Evolutionary conservation across 2,797 vertebrate genomes (phyloP).

Genomic region (Anabacerthia variegaticeps): DNA sequence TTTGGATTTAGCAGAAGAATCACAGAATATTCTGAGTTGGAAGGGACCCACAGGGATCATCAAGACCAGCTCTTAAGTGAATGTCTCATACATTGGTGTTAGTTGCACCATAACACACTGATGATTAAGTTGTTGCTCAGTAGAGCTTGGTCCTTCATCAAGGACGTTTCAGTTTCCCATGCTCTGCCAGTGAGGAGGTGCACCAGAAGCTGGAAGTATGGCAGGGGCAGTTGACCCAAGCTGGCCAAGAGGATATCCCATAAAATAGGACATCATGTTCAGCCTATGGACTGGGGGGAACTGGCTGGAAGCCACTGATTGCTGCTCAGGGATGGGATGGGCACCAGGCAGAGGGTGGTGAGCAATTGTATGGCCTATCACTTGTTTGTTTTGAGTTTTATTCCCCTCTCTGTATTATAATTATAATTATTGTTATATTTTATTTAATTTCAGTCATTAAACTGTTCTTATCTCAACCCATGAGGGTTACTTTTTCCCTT

Average conservation of each 20-base stretch:
- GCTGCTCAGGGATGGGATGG: not conserved
- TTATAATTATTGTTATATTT: not conserved
- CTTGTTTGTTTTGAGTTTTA: not conserved
- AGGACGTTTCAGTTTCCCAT: not conserved
- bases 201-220: not conserved
- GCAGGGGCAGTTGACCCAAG: not conserved
- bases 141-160: not conserved
- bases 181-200: not conserved
- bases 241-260: not conserved
- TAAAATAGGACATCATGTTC: not conserved
- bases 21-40: not conserved
- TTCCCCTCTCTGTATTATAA: not conserved
- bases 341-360: not conserved
- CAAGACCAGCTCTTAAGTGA: not conserved
- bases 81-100: not conserved
- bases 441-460: not conserved
- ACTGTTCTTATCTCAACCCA: not conserved
- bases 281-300: not conserved
- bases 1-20: not conserved
- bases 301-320: not conserved
- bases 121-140: not conserved
- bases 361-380: not conserved
- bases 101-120: not conserved
- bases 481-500: not conserved
- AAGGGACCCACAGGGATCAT: not conserved